Percentiles rank a stretch among this genome's conserved stretches.
These are phyloP conservation scores for Ammospiza maritima DNA, from an alignment of 2,797 vertebrate species.

Conservation along the genomic window DNA sequence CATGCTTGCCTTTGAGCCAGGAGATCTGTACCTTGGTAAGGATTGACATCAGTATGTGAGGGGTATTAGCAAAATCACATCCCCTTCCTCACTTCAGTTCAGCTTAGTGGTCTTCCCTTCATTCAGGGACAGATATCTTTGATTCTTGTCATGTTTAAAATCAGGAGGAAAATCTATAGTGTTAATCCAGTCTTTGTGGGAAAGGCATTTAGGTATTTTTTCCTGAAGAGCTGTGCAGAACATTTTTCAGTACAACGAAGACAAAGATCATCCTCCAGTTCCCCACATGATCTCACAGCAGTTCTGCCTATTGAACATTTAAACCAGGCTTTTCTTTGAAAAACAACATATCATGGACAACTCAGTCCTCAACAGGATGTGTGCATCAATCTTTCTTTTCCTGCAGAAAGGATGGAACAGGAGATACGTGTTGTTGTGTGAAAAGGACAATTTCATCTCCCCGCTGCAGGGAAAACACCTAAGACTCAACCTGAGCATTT, in stretches of 20 bases:
- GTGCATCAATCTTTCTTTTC: background rate
- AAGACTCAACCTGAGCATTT: background rate
- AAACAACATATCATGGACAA: background rate
- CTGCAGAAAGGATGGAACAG: background rate
- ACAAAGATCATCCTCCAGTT: background rate
- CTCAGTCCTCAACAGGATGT: background rate
- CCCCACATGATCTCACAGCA: background rate
- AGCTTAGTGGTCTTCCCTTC: background rate
- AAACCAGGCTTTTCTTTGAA: background rate
- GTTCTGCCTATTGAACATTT: background rate
- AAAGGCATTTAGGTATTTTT: background rate
- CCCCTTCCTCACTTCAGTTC: background rate
- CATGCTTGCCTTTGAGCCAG: background rate
- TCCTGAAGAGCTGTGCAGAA: background rate
- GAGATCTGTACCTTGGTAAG: background rate
- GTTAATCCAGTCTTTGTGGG: background rate
- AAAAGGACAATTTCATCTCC: background rate
- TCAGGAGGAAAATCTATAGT: background rate
- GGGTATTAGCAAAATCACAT: background rate
- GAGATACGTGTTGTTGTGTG: background rate
- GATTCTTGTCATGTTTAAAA: background rate
- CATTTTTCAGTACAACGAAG: background rate
- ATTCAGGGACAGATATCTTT: background rate
- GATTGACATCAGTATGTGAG: fast-evolving
- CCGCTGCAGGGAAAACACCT: background rate